Conservation (phyloP, 2,797 vertebrate species). For the Ibycter americanus region DNA sequence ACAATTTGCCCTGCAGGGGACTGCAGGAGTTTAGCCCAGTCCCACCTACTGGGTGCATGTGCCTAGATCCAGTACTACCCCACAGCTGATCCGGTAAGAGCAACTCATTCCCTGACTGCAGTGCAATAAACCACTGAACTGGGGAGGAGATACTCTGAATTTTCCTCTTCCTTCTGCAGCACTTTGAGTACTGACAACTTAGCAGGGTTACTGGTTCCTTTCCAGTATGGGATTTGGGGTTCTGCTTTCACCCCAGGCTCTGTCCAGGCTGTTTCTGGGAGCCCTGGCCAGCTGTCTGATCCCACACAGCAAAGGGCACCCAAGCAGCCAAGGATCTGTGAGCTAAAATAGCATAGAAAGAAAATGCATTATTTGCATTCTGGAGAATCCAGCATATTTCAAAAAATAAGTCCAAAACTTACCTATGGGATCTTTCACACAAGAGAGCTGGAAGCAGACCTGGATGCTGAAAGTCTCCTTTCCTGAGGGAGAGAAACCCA, state of each 20-base stretch:
- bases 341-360: background rate
- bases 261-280: background rate
- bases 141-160: background rate
- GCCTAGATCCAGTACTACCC: background rate
- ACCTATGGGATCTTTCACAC: background rate
- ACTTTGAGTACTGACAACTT: background rate
- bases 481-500: background rate
- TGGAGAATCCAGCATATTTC: background rate
- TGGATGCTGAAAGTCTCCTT: background rate
- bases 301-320: background rate
- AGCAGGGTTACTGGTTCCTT: background rate
- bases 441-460: background rate
- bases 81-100: background rate
- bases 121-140: background rate
- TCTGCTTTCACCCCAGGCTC: background rate
- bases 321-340: background rate
- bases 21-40: background rate
- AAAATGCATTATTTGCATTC: background rate
- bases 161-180: background rate
- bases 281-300: background rate
- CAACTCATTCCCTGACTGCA: background rate
- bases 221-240: background rate
- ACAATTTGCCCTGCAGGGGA: background rate
- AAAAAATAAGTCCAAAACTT: background rate
- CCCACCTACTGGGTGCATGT: background rate